Conservation (phyloP, 2,888 invertebrate genomes). For the Eupithecia vulgata region DNA sequence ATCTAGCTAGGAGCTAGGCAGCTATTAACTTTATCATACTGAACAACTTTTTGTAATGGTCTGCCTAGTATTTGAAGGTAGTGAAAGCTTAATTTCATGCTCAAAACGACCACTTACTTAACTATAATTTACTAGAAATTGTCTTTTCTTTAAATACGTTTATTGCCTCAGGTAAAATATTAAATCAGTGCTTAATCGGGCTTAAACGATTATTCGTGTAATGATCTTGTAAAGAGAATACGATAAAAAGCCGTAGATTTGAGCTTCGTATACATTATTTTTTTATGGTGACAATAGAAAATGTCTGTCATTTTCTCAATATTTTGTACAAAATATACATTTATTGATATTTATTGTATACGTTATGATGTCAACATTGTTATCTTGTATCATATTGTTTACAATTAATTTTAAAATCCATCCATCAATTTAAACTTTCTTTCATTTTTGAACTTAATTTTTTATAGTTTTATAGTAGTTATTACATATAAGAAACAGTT, state of each 20-base stretch:
- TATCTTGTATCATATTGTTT: too few species aligned
- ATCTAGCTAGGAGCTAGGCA: slow-evolving; percentile 32
- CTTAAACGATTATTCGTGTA: slow-evolving; percentile 34
- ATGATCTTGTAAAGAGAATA: slow-evolving; percentile 35
- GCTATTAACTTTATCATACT: slow-evolving; percentile 53
- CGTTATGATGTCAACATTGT: too few species aligned
- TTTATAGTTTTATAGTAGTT: too few species aligned
- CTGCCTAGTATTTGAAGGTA: slow-evolving; percentile 52
- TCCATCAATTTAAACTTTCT: too few species aligned
- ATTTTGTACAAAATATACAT: too few species aligned
- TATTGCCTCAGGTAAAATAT: slow-evolving; percentile 28
- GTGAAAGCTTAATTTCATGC: slow-evolving; percentile 62
- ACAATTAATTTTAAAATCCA: too few species aligned
- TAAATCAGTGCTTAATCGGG: slow-evolving; percentile 27
- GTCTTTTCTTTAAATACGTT: slow-evolving; percentile 44
- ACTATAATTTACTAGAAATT: slow-evolving; percentile 57
- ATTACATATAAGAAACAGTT: too few species aligned
- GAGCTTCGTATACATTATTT: neutral
- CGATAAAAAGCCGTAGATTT: slow-evolving; percentile 35
- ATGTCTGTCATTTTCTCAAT: neutral
- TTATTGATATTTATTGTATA: too few species aligned
- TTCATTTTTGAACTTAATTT: too few species aligned
- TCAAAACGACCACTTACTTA: slow-evolving; percentile 53
- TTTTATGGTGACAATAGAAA: neutral
- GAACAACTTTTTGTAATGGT: slow-evolving; percentile 52